These are phyloP conservation scores for Pseudochaenichthys georgianus DNA, from an alignment of 2,797 vertebrate species.

Conservation along the genomic window DNA sequence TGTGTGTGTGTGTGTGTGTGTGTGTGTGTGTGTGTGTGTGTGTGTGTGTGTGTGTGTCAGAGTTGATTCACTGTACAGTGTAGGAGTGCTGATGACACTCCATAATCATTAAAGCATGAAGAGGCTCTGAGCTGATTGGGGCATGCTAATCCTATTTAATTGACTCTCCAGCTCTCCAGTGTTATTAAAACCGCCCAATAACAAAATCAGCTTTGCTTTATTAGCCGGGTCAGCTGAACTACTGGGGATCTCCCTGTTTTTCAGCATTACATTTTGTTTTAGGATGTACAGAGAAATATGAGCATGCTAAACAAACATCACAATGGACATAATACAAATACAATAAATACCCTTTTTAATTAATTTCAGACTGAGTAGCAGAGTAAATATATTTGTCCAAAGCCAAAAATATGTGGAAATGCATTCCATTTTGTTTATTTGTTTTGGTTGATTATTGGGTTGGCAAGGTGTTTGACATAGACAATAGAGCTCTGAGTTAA, in stretches of 20 bases:
- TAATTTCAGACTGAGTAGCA: background rate
- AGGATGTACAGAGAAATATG: slow-evolving; percentile 13
- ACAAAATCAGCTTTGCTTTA: slow-evolving; percentile 79
- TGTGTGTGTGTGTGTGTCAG: slow-evolving; percentile 43
- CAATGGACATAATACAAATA: background rate
- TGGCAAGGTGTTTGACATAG: background rate
- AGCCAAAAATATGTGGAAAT: background rate
- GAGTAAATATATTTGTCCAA: background rate
- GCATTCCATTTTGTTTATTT: background rate
- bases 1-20: background rate
- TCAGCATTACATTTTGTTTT: slow-evolving; percentile 43
- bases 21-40: background rate
- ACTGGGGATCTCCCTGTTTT: slow-evolving; percentile 50
- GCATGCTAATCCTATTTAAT: slow-evolving; percentile 81
- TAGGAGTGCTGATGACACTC: slow-evolving; percentile 79
- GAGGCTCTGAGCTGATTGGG: slow-evolving; percentile 77
- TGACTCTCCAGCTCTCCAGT: slow-evolving; percentile 77
- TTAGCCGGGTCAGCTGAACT: slow-evolving; percentile 69
- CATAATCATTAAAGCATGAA: slow-evolving; percentile 79
- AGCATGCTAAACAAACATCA: background rate
- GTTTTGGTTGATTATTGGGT: background rate
- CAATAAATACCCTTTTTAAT: background rate
- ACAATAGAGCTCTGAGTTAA: background rate
- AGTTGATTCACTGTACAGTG: slow-evolving; percentile 62
- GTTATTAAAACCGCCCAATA: slow-evolving; percentile 77